Conservation (phyloP, 2,797 vertebrate genomes). For the Rhynchonycteris naso region DNA sequence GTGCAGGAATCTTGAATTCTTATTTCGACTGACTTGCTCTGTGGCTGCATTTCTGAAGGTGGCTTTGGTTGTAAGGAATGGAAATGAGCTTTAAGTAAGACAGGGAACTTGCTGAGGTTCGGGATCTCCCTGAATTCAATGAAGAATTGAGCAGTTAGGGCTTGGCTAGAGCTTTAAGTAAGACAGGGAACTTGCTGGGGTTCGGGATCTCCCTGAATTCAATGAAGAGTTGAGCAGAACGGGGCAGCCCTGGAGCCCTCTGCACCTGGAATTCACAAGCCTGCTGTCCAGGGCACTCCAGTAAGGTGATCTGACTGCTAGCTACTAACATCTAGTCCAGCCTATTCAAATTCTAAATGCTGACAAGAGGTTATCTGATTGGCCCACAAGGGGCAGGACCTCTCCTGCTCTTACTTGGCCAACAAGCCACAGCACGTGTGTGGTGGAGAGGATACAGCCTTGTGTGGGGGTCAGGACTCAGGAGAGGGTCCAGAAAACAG, state of each 20-base stretch:
- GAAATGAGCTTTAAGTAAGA: not conserved
- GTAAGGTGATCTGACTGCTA: not conserved
- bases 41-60: not conserved
- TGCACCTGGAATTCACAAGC: not conserved
- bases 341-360: not conserved
- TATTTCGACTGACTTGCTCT: not conserved
- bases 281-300: not conserved
- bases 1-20: not conserved
- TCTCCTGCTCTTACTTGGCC: not conserved
- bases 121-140: not conserved
- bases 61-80: not conserved
- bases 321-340: not conserved
- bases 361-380: not conserved
- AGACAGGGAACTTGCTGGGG: not conserved
- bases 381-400: not conserved
- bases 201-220: not conserved
- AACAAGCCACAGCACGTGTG: not conserved
- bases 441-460: not conserved
- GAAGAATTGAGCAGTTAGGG: not conserved
- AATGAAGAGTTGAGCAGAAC: not conserved
- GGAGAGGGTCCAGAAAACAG: not conserved
- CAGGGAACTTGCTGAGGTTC: not conserved
- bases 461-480: not conserved
- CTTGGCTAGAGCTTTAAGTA: slow-evolving; percentile 4
- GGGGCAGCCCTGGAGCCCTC: not conserved